These are phyloP conservation scores for Hydractinia symbiolongicarpus DNA, from an alignment of 30 jellyfish, hydroid and myxozoan species.

Conservation along the genomic window DNA sequence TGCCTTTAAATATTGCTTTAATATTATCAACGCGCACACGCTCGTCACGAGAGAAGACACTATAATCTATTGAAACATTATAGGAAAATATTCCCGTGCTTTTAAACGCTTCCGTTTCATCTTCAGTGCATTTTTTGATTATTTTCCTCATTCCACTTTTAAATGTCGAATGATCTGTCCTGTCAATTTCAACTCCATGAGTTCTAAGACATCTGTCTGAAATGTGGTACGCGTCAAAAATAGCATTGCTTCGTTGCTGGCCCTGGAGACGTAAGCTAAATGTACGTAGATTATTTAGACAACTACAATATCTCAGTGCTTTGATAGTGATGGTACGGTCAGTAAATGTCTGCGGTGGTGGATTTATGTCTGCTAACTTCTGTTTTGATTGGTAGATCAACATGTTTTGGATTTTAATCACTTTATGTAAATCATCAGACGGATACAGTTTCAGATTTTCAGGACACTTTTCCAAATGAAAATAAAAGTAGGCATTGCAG, in stretches of 20 bases:
- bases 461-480: conserved; percentile 31
- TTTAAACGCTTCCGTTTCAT: not conserved
- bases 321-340: conserved; percentile 18
- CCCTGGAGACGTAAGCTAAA: not conserved
- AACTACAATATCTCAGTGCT: not conserved
- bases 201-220: not conserved
- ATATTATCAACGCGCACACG: conserved; percentile 34
- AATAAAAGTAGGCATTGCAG: conserved; percentile 29
- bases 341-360: conserved; percentile 26
- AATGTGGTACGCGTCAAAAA: not conserved
- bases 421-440: conserved; percentile 8
- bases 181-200: not conserved
- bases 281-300: not conserved
- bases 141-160: not conserved
- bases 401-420: conserved; percentile 22
- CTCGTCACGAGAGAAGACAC: conserved; percentile 1
- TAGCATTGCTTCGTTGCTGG: not conserved
- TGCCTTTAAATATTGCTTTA: conserved; percentile 22
- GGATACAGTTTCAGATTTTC: conserved; percentile 22
- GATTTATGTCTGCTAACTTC: conserved; percentile 7
- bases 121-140: not conserved
- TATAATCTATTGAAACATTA: conserved; percentile 4
- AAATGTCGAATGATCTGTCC: not conserved
- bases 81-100: not conserved
- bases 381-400: conserved; percentile 20